A percentile compares a stretch with the other conserved stretches of the same genome.
phyloP scores from a whole-genome alignment of 2,113 vertebrate genomes.

The Neogale vison region DNA sequence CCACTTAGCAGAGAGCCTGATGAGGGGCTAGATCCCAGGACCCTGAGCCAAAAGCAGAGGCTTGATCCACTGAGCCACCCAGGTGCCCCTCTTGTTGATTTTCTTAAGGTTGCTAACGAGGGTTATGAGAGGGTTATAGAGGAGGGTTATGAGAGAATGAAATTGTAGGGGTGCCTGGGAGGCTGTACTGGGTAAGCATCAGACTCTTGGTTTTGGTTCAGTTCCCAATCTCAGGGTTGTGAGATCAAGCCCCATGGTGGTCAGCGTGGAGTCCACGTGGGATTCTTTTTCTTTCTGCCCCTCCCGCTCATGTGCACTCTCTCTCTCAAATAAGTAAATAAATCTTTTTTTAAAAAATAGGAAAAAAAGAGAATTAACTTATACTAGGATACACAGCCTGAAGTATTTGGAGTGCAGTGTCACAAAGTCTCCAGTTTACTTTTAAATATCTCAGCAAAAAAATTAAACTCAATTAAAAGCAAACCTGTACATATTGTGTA shows the following conservation, averaged over 20 bases:
- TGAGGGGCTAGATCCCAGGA: no score
- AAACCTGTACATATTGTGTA: neutral
- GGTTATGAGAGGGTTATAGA: neutral
- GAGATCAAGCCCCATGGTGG: neutral
- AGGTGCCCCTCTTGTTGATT: neutral
- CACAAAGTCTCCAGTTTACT: neutral
- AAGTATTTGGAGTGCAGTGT: conserved; percentile 25
- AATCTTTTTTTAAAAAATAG: no score
- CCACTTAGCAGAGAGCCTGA: no score
- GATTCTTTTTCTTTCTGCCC: neutral
- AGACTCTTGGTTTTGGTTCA: neutral
- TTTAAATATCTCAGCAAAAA: neutral
- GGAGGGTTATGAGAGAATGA: neutral
- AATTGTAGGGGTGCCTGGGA: neutral
- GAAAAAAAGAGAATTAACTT: neutral
- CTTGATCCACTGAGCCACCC: no score
- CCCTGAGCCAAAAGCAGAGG: no score
- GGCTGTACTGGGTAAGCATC: neutral
- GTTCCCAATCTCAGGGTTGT: neutral
- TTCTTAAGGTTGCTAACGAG: neutral
- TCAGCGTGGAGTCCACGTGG: neutral
- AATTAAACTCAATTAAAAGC: neutral
- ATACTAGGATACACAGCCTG: neutral
- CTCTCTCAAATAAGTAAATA: neutral
- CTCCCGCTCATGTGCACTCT: neutral